These are phyloP conservation scores for Criorhina ranunculi DNA, from an alignment of 2,888 invertebrate species.

Conservation along the genomic window DNA sequence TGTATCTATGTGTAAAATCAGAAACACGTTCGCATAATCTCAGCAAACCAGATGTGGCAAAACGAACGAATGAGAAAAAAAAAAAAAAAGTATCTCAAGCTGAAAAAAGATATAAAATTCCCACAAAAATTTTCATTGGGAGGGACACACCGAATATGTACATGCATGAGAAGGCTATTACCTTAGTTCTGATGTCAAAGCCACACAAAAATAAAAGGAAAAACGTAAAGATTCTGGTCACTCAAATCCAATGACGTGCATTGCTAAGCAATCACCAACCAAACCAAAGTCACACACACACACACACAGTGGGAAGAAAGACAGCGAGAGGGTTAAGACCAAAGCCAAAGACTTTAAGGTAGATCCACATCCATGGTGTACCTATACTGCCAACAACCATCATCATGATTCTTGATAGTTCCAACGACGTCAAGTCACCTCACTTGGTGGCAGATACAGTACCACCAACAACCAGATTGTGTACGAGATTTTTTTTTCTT, in stretches of 20 bases:
- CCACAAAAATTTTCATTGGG: conserved; percentile 51
- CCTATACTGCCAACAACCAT: background rate
- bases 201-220: conserved; percentile 21
- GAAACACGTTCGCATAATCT: conserved; percentile 44
- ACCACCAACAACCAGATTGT: conserved; percentile 38
- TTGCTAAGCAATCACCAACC: conserved; percentile 50
- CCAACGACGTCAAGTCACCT: background rate
- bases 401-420: conserved; percentile 31
- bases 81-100: conserved; percentile 54
- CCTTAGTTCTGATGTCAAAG: conserved; percentile 50
- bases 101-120: conserved; percentile 58
- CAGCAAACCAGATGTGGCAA: conserved; percentile 47
- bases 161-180: conserved; percentile 30
- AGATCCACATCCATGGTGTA: conserved; percentile 10
- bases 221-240: conserved; percentile 50
- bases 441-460: conserved; percentile 5
- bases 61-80: conserved; percentile 4
- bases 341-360: conserved; percentile 5
- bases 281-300: conserved; percentile 20
- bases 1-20: background rate
- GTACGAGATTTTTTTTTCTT: conserved; percentile 2
- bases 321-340: background rate
- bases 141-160: conserved; percentile 2
- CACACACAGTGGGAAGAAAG: no score
- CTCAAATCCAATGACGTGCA: conserved; percentile 68